Evolutionary conservation across 2,797 vertebrate species (phyloP).

Genomic region (Semaprochilodus insignis): DNA sequence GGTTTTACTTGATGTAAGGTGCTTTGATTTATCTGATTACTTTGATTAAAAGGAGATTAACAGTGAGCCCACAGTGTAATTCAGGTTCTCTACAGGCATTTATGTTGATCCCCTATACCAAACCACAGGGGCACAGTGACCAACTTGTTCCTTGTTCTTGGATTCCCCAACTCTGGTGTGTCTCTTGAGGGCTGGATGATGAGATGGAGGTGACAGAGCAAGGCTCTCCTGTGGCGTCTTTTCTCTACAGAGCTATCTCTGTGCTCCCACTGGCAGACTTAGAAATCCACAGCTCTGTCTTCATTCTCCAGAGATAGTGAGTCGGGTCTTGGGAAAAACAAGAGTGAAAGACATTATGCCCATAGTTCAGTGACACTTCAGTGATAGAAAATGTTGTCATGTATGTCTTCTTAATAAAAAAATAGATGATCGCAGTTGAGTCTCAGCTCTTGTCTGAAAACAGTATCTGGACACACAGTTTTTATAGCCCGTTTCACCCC

Average conservation of each 20-base stretch:
- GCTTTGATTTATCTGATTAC: too few species aligned
- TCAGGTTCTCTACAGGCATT: background rate
- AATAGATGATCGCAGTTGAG: too few species aligned
- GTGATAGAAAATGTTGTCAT: too few species aligned
- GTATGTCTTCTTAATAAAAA: too few species aligned
- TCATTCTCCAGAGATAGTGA: background rate
- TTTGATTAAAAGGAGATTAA: background rate
- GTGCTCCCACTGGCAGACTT: background rate
- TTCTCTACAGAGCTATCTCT: background rate
- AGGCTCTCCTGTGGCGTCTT: background rate
- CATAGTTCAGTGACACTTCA: too few species aligned
- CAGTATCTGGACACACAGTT: too few species aligned
- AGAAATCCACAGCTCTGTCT: background rate
- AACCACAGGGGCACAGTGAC: background rate
- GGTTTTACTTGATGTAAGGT: too few species aligned
- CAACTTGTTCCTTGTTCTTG: background rate
- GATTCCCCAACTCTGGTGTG: background rate
- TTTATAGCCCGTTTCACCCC: too few species aligned
- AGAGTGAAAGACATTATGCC: too few species aligned
- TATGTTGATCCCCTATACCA: background rate
- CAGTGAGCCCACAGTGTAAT: too few species aligned
- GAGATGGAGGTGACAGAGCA: background rate
- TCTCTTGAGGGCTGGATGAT: background rate
- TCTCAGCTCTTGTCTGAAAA: too few species aligned
- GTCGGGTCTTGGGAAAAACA: background rate